Evolutionary conservation across 2,113 vertebrate species (phyloP).

Genomic region (Thermophis baileyi): DNA sequence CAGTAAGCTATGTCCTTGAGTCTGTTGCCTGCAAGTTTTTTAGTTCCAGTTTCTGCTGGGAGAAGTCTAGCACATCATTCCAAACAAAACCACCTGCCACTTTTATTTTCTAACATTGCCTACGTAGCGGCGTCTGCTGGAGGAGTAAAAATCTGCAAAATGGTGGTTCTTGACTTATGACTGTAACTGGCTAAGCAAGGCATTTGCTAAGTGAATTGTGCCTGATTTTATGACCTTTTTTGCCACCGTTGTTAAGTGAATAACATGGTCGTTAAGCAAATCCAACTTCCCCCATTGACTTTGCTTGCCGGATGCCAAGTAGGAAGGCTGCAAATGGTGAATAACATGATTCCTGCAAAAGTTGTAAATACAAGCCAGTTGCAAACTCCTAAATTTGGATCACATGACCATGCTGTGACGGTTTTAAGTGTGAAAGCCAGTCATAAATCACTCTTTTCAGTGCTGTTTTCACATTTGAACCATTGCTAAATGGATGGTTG

Average conservation of each 20-base stretch:
- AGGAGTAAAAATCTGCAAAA: background rate
- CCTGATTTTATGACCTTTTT: background rate
- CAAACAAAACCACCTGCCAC: background rate
- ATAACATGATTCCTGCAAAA: background rate
- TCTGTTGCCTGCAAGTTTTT: background rate
- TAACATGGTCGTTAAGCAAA: background rate
- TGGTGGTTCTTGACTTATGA: background rate
- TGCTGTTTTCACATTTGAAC: background rate
- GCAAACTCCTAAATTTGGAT: background rate
- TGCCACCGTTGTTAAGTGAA: background rate
- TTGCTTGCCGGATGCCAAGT: background rate
- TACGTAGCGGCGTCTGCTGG: background rate
- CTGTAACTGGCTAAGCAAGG: background rate
- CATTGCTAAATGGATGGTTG: background rate
- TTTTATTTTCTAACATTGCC: background rate
- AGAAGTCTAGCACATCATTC: background rate
- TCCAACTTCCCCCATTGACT: background rate
- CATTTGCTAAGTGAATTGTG: background rate
- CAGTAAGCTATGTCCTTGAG: background rate
- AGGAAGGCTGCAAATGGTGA: background rate
- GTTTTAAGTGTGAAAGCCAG: background rate
- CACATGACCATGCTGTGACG: background rate
- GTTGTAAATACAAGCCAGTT: background rate
- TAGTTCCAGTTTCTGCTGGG: background rate
- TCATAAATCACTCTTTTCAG: background rate